These are phyloP conservation scores for Holocentrus rufus DNA, from an alignment of 2,797 vertebrate species.

Conservation along the genomic window DNA sequence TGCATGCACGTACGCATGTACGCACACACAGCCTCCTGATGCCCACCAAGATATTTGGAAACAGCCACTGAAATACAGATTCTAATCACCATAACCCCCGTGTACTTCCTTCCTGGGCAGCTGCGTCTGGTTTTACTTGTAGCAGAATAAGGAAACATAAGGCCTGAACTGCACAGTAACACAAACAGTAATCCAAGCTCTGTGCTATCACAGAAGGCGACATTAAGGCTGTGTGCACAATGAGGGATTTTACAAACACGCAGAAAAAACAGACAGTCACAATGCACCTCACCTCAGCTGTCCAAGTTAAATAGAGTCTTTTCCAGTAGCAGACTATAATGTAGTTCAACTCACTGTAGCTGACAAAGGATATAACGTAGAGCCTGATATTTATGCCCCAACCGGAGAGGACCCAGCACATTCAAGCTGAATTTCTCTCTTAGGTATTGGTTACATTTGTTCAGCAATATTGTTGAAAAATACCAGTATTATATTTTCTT, in stretches of 20 bases:
- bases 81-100: slow-evolving; percentile 31
- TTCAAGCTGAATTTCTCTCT: slow-evolving; percentile 26
- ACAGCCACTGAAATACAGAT: slow-evolving; percentile 32
- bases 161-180: slow-evolving; percentile 43
- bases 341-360: slow-evolving; percentile 41
- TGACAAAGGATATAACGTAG: slow-evolving; percentile 47
- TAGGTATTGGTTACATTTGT: slow-evolving; percentile 15
- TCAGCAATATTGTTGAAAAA: slow-evolving; percentile 11
- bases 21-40: slow-evolving; percentile 6
- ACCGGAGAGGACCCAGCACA: slow-evolving; percentile 33
- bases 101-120: slow-evolving; percentile 53
- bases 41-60: slow-evolving; percentile 19
- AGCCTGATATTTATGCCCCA: slow-evolving; percentile 57
- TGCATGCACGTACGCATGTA: slow-evolving; percentile 24
- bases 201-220: slow-evolving; percentile 31
- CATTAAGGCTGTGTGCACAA: slow-evolving; percentile 18
- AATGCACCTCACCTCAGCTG: slow-evolving; percentile 26
- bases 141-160: slow-evolving; percentile 52
- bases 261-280: slow-evolving; percentile 33
- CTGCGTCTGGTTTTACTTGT: slow-evolving; percentile 49
- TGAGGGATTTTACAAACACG: slow-evolving; percentile 27
- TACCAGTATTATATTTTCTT: slow-evolving; percentile 16
- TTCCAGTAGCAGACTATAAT: slow-evolving; percentile 41
- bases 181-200: slow-evolving; percentile 42
- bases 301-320: slow-evolving; percentile 31